These are phyloP conservation scores for Drosophila borealis DNA, from an alignment of 2,888 invertebrate genomes.

Conservation along the genomic window DNA sequence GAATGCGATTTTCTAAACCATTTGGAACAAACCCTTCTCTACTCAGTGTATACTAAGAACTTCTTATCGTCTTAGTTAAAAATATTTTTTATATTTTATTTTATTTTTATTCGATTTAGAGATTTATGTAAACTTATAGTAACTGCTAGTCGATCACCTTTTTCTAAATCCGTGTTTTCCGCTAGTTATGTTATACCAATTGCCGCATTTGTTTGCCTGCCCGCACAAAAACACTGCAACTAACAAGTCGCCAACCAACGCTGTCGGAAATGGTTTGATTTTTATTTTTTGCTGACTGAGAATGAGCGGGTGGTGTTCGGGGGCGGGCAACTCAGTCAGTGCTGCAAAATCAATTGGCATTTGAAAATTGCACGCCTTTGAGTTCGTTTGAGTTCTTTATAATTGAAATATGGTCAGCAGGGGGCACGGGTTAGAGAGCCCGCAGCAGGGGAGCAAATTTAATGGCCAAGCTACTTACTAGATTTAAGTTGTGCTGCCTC, in stretches of 20 bases:
- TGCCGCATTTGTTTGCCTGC: conserved; percentile 54
- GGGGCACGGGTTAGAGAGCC: conserved; percentile 3
- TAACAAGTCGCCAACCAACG: conserved; percentile 60
- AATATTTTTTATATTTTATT: neutral
- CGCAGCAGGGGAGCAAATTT: conserved; percentile 7
- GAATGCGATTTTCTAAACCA: too few species aligned
- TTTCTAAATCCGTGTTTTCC: neutral
- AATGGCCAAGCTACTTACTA: conserved; percentile 33
- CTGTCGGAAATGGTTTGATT: conserved; percentile 43
- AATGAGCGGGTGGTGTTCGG: conserved; percentile 1
- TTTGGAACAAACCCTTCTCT: too few species aligned
- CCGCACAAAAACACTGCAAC: conserved; percentile 54
- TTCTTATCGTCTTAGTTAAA: too few species aligned
- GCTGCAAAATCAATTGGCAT: conserved; percentile 76
- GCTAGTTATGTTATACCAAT: conserved; percentile 47
- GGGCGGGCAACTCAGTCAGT: neutral
- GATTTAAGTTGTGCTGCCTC: conserved; percentile 34
- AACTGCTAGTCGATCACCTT: conserved; percentile 8
- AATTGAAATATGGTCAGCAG: conserved; percentile 67
- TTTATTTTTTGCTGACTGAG: conserved; percentile 38
- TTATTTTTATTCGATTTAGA: neutral
- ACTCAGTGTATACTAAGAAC: too few species aligned
- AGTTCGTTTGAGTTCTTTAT: conserved; percentile 69
- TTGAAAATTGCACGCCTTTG: conserved; percentile 76
- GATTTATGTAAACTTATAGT: conserved; percentile 1